Evolutionary conservation across 2,797 vertebrate genomes (phyloP), one percentile per base, ranked within the genome.

Genomic region (Mycteria americana): DNA sequence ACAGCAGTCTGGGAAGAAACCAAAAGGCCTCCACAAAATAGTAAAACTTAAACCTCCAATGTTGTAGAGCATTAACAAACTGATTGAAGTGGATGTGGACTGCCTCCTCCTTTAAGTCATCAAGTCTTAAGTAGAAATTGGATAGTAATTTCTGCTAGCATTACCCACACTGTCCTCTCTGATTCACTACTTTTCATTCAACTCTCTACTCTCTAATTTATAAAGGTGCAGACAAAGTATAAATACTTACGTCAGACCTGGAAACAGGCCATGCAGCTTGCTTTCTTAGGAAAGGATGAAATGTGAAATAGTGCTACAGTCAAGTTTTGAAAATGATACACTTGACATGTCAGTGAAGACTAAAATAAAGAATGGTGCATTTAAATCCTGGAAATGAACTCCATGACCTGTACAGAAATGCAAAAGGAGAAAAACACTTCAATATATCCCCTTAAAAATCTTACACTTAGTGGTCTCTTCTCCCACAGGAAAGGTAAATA

Each of bases 201-300:
- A 96, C 96, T 98, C 51, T 4, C 64, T 84, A 72, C 50, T 96
- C 83, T 95, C 79, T 96, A 96, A 96, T 96, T 97, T 95, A 88
- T 89, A 96, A 95, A 95, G 87, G 96, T 85, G 83, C 79, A 89
- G 90, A 88, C 78, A 67, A 97, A 28, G 28, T 92, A 97, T 95
- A 97, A 98, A 97, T 98, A 98, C 96, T 97, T 97, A 97, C 70
- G 9, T 88, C 65, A 95, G 48, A 60, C 88, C 96, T 73, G 33
- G 95, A 97, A 98, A 97, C 70, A 98, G 97, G 91, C 68, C 62
- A 33, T 53, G 30, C 33, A 89, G 62, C 11, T 89, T 97, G 96
- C 85, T 56, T 78, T 97, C 90, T 91, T 95, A 88, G 59, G 78
- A 96, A 96, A 95, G 93, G 82, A 95, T 87, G 95, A 92, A 96